Conservation (phyloP, 1,140 invertebrate species). For the Harlomillsia oculata region DNA sequence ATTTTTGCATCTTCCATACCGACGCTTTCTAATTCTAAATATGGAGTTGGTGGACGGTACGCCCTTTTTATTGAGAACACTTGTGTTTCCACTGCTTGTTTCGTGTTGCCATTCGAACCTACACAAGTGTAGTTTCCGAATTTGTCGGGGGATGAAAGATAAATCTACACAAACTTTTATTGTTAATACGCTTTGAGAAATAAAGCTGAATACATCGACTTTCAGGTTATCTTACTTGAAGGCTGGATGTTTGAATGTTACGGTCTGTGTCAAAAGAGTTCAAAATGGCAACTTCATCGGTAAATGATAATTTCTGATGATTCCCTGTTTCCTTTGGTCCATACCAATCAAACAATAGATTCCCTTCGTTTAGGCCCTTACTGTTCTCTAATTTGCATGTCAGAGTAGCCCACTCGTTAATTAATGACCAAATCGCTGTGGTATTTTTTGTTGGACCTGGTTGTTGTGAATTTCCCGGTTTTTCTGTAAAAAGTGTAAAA, state of each 20-base stretch:
- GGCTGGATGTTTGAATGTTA: background rate
- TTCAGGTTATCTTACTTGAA: background rate
- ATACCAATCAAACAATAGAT: too few species aligned
- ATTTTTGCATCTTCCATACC: conserved; percentile 16
- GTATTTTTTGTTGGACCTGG: too few species aligned
- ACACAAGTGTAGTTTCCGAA: conserved; percentile 21
- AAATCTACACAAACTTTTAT: background rate
- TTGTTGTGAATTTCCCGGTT: too few species aligned
- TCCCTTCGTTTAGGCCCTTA: too few species aligned
- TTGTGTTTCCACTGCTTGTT: conserved; percentile 3
- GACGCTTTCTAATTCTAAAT: conserved; percentile 16
- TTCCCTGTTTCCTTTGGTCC: too few species aligned
- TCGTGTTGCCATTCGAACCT: conserved; percentile 2
- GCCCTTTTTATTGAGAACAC: conserved; percentile 10
- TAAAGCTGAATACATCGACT: too few species aligned
- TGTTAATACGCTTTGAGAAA: too few species aligned
- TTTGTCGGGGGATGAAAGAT: background rate
- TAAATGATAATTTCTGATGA: conserved; percentile 5
- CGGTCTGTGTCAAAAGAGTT: conserved; percentile 6
- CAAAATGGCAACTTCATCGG: conserved; percentile 14
- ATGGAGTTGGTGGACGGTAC: conserved; percentile 15
- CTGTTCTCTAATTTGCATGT: too few species aligned
- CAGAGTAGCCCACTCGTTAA: too few species aligned
- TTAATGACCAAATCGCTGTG: too few species aligned
- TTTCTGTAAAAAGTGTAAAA: too few species aligned